Percentiles rank a stretch among this genome's conserved stretches.
These are phyloP conservation scores for Apostichopus japonicus DNA, from an alignment of 35 echinoderm and acorn worm genomes.

Conservation along the genomic window DNA sequence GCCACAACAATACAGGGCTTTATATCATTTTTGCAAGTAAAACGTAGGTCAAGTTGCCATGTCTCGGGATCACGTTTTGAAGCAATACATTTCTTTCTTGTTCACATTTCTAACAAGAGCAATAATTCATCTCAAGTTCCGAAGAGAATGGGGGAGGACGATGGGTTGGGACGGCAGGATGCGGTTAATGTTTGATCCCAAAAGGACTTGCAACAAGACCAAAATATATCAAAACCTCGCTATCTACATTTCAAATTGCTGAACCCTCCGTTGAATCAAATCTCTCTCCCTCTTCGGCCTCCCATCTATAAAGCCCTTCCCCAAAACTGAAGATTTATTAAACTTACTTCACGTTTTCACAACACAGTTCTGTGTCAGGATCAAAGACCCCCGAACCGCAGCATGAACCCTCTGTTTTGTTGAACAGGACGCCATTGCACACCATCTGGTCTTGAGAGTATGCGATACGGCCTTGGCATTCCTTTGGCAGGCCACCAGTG, in stretches of 20 bases:
- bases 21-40: no score
- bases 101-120: no score
- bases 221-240: no score
- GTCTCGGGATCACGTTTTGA: no score
- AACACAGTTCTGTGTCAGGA: constrained; percentile 11
- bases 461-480: not conserved
- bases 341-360: constrained; percentile 37
- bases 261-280: not conserved
- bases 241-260: not conserved
- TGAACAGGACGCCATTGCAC: constrained; percentile 3
- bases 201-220: no score
- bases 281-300: not conserved
- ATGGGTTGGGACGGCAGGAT: no score
- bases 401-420: constrained; percentile 24
- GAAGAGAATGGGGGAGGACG: no score
- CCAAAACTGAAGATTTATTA: not conserved
- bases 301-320: not conserved
- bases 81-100: no score
- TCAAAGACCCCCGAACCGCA: constrained; percentile 4
- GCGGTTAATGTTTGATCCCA: no score
- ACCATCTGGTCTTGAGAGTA: constrained; percentile 32
- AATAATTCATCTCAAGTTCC: no score
- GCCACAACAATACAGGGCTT: no score
- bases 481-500: constrained; percentile 15
- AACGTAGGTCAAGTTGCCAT: no score